A percentile compares a stretch with the other conserved stretches of the same genome.
These are phyloP conservation scores for Nemapogon koenigi DNA, from an alignment of 2,888 invertebrate genomes.

Conservation along the genomic window DNA sequence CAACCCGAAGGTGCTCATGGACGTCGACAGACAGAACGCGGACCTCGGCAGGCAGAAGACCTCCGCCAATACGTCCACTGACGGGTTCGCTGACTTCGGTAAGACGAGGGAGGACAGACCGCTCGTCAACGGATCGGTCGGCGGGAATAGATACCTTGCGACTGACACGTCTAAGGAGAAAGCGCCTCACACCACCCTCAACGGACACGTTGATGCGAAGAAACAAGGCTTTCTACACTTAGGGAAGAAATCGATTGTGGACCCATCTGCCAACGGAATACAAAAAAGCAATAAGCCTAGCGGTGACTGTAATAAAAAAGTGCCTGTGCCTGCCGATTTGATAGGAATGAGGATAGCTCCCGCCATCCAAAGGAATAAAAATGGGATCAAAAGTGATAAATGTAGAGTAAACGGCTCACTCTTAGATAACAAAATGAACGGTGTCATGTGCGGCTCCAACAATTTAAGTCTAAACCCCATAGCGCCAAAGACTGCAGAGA, in stretches of 20 bases:
- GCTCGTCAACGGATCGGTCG: slow-evolving; percentile 46
- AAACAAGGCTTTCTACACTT: slow-evolving; percentile 28
- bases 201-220: slow-evolving; percentile 40
- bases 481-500: slow-evolving; percentile 31
- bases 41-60: slow-evolving; percentile 21
- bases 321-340: slow-evolving; percentile 29
- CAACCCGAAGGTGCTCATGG: slow-evolving; percentile 52
- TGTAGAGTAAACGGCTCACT: slow-evolving; percentile 40
- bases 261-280: slow-evolving; percentile 46
- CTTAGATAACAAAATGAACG: slow-evolving; percentile 53
- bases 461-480: slow-evolving; percentile 42
- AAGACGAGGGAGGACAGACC: slow-evolving; percentile 32
- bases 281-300: slow-evolving; percentile 24
- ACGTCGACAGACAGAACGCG: slow-evolving; percentile 42
- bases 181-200: slow-evolving; percentile 25
- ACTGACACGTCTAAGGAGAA: slow-evolving; percentile 35
- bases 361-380: slow-evolving; percentile 32
- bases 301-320: slow-evolving; percentile 30
- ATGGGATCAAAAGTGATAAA: slow-evolving; percentile 29
- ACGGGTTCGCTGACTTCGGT: slow-evolving; percentile 23
- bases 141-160: slow-evolving; percentile 27
- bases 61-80: slow-evolving; percentile 21
- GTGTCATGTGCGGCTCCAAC: slow-evolving; percentile 54
- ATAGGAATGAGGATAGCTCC: slow-evolving; percentile 33
- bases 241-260: slow-evolving; percentile 14